Base-by-base conservation (phyloP, 1,140 invertebrate genomes). In the Ptiloglossa arizonensis region DNA sequence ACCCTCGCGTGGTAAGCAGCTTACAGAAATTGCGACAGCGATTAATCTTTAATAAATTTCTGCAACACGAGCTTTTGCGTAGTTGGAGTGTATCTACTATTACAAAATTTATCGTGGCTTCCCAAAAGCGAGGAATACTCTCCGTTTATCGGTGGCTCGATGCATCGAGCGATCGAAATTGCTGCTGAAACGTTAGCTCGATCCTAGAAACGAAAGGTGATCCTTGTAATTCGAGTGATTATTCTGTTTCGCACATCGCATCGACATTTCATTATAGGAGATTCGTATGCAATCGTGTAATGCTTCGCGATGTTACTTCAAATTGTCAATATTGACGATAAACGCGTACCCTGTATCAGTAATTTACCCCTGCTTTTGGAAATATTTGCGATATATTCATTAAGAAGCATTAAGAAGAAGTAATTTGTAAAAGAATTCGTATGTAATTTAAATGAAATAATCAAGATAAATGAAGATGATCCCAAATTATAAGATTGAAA, bases 21-120 rank as follows among this genome's bases (percentile, higher is more conserved):
- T 62, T n/a, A 5, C 59, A 38, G 32, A n/a, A 62, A 76, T 76
- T 54, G 54, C 56, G 19, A 50, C 22, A 32, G 27, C 19, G 50
- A 76, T 80, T 68, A 80, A 80, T 44, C 66, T 44, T 62, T 80
- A 63, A 76, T 63, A 63, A 80, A 75, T 76, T 76, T 46, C 72
- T 38, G 19, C 27, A 52, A 44, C 48, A 48, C 24, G 60, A 46
- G 48, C 46, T 48, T 64, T 62, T 41, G 32, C 63, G 44, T 54
- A 69, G 60, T 54, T 52, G 22, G n/a, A 22, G 24, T 11, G 24
- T 13, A 50, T 52, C 72, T 24, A 52, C 50, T 75, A 75, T 75
- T 80, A 64, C 63, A 79, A 59, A 64, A 74, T 74, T 79, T 22
- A 56, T 80, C 67, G 74, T 41, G 46, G 48, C 35, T 79, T 80